Conservation (phyloP, 2,113 vertebrate genomes). For the Ptilorrhoa leucosticta region DNA sequence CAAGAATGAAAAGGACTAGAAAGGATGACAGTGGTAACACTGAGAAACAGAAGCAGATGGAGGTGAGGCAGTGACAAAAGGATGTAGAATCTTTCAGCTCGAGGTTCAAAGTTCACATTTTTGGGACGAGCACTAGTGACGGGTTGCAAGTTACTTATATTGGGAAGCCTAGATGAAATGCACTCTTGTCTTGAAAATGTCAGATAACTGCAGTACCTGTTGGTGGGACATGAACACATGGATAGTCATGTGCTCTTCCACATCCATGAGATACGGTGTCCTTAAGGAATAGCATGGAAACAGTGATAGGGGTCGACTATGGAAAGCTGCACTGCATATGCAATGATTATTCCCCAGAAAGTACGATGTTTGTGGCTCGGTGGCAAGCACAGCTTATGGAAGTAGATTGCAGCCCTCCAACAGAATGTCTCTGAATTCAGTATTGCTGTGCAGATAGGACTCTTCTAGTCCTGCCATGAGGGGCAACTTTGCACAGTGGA, state of each 20-base stretch:
- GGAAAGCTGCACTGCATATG: neutral
- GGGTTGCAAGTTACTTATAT: neutral
- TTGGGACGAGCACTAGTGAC: neutral
- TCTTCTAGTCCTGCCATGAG: neutral
- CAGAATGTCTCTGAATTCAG: neutral
- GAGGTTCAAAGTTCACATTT: neutral
- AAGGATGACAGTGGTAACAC: neutral
- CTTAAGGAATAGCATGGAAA: neutral
- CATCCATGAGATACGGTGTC: neutral
- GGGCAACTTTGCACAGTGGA: neutral
- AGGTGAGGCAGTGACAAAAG: neutral
- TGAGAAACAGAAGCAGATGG: neutral
- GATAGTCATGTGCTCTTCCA: neutral
- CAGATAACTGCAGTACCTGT: neutral
- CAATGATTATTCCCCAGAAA: neutral
- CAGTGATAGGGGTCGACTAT: neutral
- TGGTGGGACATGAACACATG: neutral
- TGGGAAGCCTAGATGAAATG: neutral
- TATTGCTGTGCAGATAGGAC: neutral
- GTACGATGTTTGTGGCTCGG: accelerated
- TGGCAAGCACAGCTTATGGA: neutral
- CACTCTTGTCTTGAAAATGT: neutral
- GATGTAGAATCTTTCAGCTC: neutral
- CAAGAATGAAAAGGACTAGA: neutral
- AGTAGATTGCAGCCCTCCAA: neutral